Evolutionary conservation across 2,888 invertebrate genomes (phyloP).

Genomic region (Pyralis farinalis): DNA sequence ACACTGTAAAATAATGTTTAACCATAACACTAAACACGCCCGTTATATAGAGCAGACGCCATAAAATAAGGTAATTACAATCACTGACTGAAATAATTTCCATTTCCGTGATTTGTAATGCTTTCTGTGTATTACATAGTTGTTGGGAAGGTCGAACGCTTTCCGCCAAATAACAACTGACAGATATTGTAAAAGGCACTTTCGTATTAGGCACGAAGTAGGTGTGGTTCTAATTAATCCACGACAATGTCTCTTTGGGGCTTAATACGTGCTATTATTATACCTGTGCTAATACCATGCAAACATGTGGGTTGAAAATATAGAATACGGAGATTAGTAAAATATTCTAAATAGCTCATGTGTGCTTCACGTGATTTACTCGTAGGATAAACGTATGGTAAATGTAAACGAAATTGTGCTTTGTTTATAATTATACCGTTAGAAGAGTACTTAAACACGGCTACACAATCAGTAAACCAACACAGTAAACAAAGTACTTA

Average conservation of each 20-base stretch:
- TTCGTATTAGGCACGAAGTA: slow-evolving; percentile 32
- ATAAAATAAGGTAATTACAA: not conserved
- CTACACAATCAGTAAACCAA: slow-evolving; percentile 22
- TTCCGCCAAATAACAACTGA: slow-evolving; percentile 39
- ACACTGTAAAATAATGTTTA: no score
- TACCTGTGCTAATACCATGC: slow-evolving; percentile 22
- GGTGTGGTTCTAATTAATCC: slow-evolving; percentile 57
- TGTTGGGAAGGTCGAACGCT: slow-evolving; percentile 26
- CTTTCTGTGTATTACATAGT: not conserved
- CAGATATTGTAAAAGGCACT: slow-evolving; percentile 31
- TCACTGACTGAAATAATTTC: slow-evolving; percentile 8
- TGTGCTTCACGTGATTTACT: no score
- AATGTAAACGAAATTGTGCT: slow-evolving; percentile 31
- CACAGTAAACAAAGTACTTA: slow-evolving; percentile 19
- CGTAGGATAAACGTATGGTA: slow-evolving; percentile 29
- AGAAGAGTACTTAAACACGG: slow-evolving; percentile 26
- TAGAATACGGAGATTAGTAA: no score
- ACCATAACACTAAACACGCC: no score
- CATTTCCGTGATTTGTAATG: slow-evolving; percentile 9
- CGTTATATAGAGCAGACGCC: no score
- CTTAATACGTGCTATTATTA: no score
- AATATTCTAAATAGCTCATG: no score
- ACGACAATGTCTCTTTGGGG: slow-evolving; percentile 30
- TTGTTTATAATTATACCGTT: slow-evolving; percentile 39
- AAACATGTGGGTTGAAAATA: no score